Conservation (phyloP, 2,888 invertebrate species). For the Dendrolimus houi region DNA sequence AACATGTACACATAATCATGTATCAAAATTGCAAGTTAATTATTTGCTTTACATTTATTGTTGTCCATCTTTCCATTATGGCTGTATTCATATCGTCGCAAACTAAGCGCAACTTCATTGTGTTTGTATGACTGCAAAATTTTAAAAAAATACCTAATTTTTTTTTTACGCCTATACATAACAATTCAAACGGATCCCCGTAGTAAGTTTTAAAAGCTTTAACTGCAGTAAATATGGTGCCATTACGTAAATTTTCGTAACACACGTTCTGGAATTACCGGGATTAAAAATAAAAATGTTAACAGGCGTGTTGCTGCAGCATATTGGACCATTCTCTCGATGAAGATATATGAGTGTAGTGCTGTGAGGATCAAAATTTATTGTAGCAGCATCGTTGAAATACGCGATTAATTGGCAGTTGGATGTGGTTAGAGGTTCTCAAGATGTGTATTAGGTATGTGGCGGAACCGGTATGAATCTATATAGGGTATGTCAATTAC, state of each 20-base stretch:
- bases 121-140: too few species aligned
- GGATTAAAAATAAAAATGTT: background rate
- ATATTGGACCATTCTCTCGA: constrained; percentile 12
- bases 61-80: too few species aligned
- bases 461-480: constrained; percentile 51
- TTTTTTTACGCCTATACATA: too few species aligned
- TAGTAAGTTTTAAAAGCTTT: background rate
- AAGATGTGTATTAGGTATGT: constrained; percentile 51
- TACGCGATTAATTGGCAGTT: constrained; percentile 54
- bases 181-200: too few species aligned
- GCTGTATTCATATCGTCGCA: too few species aligned
- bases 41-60: too few species aligned
- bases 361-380: constrained; percentile 33
- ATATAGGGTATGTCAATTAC: constrained; percentile 55
- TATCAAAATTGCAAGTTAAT: too few species aligned
- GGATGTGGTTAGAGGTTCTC: constrained; percentile 42
- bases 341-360: constrained; percentile 31
- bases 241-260: background rate
- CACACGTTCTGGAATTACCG: background rate
- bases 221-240: background rate
- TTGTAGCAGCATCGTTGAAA: constrained; percentile 34
- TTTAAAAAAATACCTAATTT: too few species aligned
- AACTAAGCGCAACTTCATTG: too few species aligned
- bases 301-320: background rate
- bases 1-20: too few species aligned